Percentiles rank a stretch among this genome's conserved stretches.
Conservation (phyloP, 2,113 vertebrate species). For the Ameiurus melas region DNA sequence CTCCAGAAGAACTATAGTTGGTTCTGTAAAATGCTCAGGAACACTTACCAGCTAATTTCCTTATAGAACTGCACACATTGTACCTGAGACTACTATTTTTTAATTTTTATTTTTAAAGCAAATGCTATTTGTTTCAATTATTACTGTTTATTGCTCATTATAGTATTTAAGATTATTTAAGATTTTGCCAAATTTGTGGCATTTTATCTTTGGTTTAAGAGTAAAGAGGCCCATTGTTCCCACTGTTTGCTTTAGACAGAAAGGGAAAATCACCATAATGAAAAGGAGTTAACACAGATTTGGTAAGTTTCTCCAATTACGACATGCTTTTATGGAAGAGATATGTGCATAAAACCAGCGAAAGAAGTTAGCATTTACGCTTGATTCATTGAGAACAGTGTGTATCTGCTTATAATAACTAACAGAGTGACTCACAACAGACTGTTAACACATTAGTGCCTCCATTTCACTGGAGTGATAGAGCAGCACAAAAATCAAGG, state of each 20-base stretch:
- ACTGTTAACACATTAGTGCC: constrained; percentile 36
- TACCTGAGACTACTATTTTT: too few species aligned
- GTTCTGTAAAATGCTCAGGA: too few species aligned
- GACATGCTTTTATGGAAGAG: constrained; percentile 2
- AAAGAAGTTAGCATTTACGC: constrained; percentile 1
- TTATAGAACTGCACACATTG: too few species aligned
- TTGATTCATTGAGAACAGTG: constrained; percentile 29
- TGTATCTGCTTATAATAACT: constrained; percentile 14
- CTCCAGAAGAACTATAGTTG: too few species aligned
- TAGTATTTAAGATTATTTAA: too few species aligned
- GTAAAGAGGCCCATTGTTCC: neutral
- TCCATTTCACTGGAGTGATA: constrained; percentile 3
- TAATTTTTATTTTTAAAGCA: too few species aligned
- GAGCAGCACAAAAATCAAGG: neutral
- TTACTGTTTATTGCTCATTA: too few species aligned
- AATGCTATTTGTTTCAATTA: too few species aligned
- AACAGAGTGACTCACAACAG: constrained; percentile 23
- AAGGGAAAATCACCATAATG: constrained; percentile 5
- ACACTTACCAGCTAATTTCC: too few species aligned
- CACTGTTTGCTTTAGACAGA: neutral
- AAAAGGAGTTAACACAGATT: neutral
- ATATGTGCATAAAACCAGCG: constrained; percentile 8
- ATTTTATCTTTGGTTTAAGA: neutral
- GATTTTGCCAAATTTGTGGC: too few species aligned
- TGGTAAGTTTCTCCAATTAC: neutral